Base-by-base conservation (phyloP, 2,888 invertebrate genomes). In the Drosophila phalerata region DNA sequence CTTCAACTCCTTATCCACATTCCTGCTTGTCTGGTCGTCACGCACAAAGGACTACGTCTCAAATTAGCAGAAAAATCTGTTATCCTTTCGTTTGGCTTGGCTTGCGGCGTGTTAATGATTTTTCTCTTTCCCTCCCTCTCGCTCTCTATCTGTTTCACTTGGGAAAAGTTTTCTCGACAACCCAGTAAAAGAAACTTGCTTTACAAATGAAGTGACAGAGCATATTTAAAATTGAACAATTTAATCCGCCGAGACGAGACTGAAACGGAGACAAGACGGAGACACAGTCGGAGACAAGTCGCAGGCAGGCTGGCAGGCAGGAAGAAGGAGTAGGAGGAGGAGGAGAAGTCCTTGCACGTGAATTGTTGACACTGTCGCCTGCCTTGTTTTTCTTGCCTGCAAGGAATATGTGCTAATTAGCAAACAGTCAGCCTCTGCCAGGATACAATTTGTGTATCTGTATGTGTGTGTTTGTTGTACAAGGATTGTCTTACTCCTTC, bases 21-120 rank as follows among this genome's bases (percentile, higher is more conserved):
- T 53, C 19, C 13, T 19, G 42, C 42, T 42, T 37, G 69, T 60
- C 69, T 73, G 71, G 69, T 74, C 84, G 90, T 90, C 91, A 91
- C 89, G 91, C 91, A 91, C 90, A 90, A 91, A 90, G 85, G 88
- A 85, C 89, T 89, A 73, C 85, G 89, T 81, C 83, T 82, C 90
- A 90, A 90, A 89, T 89, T 89, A 89, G 88, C 85, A 80, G 86
- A 89, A 89, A 89, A 89, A 89, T 89, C 89, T 89, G 90, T 90
- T 90, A 91, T 90, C 90, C 90, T 91, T 90, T 86, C 90, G 85
- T 89, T 87, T 81, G 79, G 83, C 88, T 88, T 84, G 73, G 87
- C 90, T 90, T 90, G 91, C 89, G 90, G 91, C 89, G 91, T 90
- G 91, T 89, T 90, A 91, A 90, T 90, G 91, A 90, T 90, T 91